These are phyloP conservation scores for Penaeus monodon DNA, from an alignment of 2,888 invertebrate genomes.

Conservation along the genomic window DNA sequence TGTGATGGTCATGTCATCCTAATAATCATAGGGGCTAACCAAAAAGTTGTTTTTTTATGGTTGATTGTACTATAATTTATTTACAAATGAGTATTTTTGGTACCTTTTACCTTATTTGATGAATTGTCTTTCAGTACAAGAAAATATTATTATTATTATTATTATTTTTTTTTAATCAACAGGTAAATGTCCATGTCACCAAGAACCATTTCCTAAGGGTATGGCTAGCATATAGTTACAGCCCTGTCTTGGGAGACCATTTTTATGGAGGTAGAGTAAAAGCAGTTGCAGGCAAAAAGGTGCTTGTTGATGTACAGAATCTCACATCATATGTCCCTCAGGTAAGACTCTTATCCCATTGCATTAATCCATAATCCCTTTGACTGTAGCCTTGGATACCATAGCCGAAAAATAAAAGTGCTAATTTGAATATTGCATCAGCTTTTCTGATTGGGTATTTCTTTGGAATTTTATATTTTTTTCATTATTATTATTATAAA, in stretches of 20 bases:
- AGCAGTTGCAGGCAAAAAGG: conserved; percentile 24
- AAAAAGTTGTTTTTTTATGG: background rate
- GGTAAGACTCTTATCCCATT: conserved; percentile 15
- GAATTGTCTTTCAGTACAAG: background rate
- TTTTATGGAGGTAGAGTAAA: conserved; percentile 41
- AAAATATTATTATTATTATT: background rate
- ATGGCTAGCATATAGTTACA: conserved; percentile 41
- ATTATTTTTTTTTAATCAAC: background rate
- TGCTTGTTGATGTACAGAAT: conserved; percentile 45
- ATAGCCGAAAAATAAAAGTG: too few relatives aligned
- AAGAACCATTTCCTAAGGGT: conserved; percentile 43
- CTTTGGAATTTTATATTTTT: too few relatives aligned
- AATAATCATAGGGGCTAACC: background rate
- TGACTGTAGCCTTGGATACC: background rate
- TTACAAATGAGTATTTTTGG: too few relatives aligned
- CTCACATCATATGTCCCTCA: conserved; percentile 31
- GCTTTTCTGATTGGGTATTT: too few relatives aligned
- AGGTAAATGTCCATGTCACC: conserved; percentile 29
- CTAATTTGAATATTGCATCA: background rate
- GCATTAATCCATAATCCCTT: background rate
- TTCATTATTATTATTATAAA: too few relatives aligned
- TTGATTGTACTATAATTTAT: background rate
- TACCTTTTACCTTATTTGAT: too few relatives aligned
- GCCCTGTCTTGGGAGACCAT: conserved; percentile 45
- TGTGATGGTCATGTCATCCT: too few relatives aligned